A percentile compares a stretch with the other conserved stretches of the same genome.
Evolutionary conservation across 1,140 invertebrate species (phyloP).

Genomic region (Lerema accius): DNA sequence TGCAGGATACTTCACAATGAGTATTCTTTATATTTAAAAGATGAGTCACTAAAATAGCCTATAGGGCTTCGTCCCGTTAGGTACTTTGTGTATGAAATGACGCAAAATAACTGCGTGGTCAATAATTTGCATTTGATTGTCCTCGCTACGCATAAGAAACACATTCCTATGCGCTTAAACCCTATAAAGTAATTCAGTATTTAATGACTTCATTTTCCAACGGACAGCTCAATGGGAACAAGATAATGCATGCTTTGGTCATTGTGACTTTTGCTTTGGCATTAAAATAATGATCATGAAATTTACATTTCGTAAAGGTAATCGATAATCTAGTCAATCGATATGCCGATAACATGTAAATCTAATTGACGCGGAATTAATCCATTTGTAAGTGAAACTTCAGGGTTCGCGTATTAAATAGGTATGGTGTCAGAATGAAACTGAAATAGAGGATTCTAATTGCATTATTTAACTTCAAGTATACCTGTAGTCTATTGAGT

Average conservation of each 20-base stretch:
- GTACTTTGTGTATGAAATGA: no score
- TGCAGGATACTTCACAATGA: no score
- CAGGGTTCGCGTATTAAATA: no score
- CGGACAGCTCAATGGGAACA: conserved; percentile 17
- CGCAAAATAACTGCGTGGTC: background rate
- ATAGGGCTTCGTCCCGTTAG: no score
- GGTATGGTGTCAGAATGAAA: no score
- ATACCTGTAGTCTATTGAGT: no score
- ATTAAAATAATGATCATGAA: conserved; percentile 8
- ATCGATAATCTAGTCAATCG: background rate
- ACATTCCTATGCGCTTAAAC: background rate
- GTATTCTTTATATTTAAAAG: no score
- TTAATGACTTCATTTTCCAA: conserved; percentile 11
- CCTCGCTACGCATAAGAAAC: background rate
- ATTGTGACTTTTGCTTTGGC: background rate
- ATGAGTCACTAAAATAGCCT: no score
- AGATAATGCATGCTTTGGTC: background rate
- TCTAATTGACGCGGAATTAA: background rate
- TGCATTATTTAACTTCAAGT: no score
- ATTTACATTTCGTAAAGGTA: background rate
- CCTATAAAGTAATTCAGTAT: conserved; percentile 6
- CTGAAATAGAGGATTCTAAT: no score
- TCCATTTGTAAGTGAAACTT: background rate
- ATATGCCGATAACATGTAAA: background rate
- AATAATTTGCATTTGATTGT: conserved; percentile 5